A percentile compares a stretch with the other conserved stretches of the same genome.
Evolutionary conservation across 1,140 invertebrate species (phyloP).

Genomic region (Augochlora pura): DNA sequence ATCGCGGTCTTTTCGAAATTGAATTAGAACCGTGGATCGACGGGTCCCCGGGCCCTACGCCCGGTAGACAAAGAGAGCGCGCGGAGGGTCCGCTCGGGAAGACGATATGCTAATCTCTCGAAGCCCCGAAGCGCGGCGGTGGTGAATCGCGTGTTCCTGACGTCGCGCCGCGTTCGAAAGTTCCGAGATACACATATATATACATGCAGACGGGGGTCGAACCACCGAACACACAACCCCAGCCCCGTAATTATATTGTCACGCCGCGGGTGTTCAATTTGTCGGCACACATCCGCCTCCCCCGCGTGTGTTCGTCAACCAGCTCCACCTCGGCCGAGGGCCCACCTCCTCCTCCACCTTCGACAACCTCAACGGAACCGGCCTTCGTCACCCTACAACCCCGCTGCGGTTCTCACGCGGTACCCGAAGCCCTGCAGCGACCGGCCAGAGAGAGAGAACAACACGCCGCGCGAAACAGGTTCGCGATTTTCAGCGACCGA

Average conservation of each 20-base stretch:
- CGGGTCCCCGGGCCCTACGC: not conserved
- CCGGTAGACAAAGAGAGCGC: slow-evolving; percentile 2
- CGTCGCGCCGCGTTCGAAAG: slow-evolving; percentile 17
- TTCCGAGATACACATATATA: slow-evolving; percentile 5
- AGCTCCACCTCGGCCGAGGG: too few species aligned
- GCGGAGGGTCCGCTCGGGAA: not conserved
- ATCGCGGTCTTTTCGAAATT: too few species aligned
- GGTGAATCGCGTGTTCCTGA: slow-evolving; percentile 52
- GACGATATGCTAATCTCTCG: slow-evolving; percentile 30
- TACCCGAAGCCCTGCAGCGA: not conserved
- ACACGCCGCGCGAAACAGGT: too few species aligned
- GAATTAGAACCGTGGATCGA: too few species aligned
- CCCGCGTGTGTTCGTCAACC: slow-evolving; percentile 49
- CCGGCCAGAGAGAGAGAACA: too few species aligned
- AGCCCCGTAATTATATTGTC: slow-evolving; percentile 64
- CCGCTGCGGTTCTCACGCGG: slow-evolving; percentile 49
- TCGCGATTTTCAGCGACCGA: too few species aligned
- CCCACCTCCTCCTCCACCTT: slow-evolving; percentile 7
- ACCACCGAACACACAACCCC: slow-evolving; percentile 34
- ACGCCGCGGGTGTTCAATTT: slow-evolving; percentile 66
- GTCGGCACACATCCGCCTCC: slow-evolving; percentile 53
- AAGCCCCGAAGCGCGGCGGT: slow-evolving; percentile 23
- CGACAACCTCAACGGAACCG: slow-evolving; percentile 9
- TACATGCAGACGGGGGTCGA: too few species aligned
- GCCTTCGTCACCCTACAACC: slow-evolving; percentile 35